These are phyloP conservation scores for Eurystomus gularis DNA, from an alignment of 2,113 vertebrate species.

Conservation along the genomic window DNA sequence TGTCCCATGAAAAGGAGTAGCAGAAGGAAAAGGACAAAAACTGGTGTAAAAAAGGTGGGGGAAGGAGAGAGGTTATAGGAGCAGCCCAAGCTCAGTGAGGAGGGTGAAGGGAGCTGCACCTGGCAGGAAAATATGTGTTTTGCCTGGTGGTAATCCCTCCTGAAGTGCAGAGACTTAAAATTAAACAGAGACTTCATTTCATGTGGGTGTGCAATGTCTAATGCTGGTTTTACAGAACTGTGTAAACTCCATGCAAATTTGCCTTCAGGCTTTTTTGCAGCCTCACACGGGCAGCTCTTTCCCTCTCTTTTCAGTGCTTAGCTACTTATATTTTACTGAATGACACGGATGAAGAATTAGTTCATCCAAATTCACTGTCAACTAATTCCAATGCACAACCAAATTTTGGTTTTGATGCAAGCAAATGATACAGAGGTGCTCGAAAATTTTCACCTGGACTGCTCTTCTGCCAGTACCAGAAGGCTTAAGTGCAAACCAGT, in stretches of 20 bases:
- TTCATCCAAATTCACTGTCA: neutral
- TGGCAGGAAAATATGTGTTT: neutral
- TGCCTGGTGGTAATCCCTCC: neutral
- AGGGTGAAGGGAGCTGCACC: neutral
- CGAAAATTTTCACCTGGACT: neutral
- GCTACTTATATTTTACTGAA: neutral
- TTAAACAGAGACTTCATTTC: neutral
- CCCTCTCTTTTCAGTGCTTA: neutral
- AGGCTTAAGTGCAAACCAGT: neutral
- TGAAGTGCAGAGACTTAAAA: neutral
- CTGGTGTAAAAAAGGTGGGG: rapidly evolving
- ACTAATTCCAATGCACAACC: neutral
- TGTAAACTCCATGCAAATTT: neutral
- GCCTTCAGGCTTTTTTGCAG: neutral
- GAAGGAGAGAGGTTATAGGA: neutral
- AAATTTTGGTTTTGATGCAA: neutral
- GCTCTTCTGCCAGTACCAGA: neutral
- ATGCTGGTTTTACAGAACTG: neutral
- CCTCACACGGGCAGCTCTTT: neutral
- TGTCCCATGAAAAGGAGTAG: neutral
- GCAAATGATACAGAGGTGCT: neutral
- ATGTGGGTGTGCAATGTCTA: neutral
- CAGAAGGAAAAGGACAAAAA: neutral
- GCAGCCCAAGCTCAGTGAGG: rapidly evolving
- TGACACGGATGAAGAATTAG: rapidly evolving